Base-by-base conservation (phyloP, 2,113 vertebrate species). In the Ranitomeya imitator region DNA sequence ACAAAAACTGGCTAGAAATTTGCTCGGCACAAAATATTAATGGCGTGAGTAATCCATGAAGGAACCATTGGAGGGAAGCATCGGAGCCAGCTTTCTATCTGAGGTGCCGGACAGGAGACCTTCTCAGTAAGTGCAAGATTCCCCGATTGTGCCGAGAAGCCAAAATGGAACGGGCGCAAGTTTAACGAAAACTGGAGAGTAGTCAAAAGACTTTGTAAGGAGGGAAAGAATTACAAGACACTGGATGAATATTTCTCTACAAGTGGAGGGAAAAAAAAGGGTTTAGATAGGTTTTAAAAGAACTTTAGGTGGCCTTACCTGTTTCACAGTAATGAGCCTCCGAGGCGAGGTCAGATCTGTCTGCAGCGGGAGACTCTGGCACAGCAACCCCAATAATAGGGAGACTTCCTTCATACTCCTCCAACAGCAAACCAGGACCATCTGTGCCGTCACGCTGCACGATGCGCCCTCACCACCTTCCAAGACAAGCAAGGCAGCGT, bases 381-480 rank as follows among this genome's bases (percentile, higher is more conserved):
- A 99, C 90, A 98, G 91, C 0, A 96, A 94, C 54, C 98, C 98
- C 7, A 99, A 90, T 79, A 99, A 95, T 92, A 99, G 94, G 90
- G 97, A 96, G 23, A 98, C 96, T 92, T 99, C 98, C 94, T 99
- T 99, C 98, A 99, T 98, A 89, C 96, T 98, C 92, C 98, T 95
- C 98, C 98, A 99, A 91, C 98, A 99, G 90, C 97, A 99, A 0
- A 99, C 96, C 89, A 99, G 94, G 81, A 99, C 97, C 97, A 98
- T 98, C 89, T 99, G 98, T 90, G 98, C 98, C 0, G 97, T 99
- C 91, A 98, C 96, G 1, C 97, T 95, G 93, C 96, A 97, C 0
- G 74, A 85, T 83, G 93, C 92, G 14, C 67, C 84, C 19, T 84
- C 87, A 18, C 15, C 77, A 8, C 45, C 87, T 76, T 51, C 2